Conservation (phyloP, 2,888 invertebrate species). For the Dolichopus griseipennis region DNA sequence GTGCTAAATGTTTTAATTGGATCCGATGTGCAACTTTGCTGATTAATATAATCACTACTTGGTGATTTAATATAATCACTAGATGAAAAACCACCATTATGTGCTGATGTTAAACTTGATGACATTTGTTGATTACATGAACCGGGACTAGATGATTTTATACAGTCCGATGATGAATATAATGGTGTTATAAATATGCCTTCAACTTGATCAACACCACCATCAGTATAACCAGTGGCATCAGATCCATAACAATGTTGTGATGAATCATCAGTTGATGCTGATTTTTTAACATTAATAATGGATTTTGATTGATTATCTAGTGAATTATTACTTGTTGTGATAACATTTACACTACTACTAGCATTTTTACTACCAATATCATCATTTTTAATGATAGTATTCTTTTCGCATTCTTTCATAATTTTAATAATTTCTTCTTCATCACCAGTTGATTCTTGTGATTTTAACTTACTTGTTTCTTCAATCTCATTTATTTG, state of each 20-base stretch:
- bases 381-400: slow-evolving; percentile 22
- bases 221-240: slow-evolving; percentile 19
- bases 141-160: slow-evolving; percentile 39
- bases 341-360: slow-evolving; percentile 1
- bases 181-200: slow-evolving; percentile 32
- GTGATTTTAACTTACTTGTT: slow-evolving; percentile 20
- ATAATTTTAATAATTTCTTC: slow-evolving; percentile 42
- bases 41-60: slow-evolving; percentile 41
- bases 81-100: slow-evolving; percentile 38
- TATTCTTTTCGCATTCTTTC: slow-evolving; percentile 40
- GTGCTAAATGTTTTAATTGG: slow-evolving; percentile 43
- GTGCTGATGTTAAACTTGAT: not conserved
- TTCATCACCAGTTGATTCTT: slow-evolving; percentile 25
- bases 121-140: not conserved
- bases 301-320: not conserved
- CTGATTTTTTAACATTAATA: slow-evolving; percentile 23
- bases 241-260: slow-evolving; percentile 13
- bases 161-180: slow-evolving; percentile 41
- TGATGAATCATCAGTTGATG: slow-evolving; percentile 25
- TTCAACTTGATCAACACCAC: slow-evolving; percentile 12
- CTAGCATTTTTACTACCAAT: slow-evolving; percentile 9
- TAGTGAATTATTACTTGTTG: not conserved
- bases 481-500: slow-evolving; percentile 21
- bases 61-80: slow-evolving; percentile 43
- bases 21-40: slow-evolving; percentile 35